Evolutionary conservation across 2,797 vertebrate genomes (phyloP).

Genomic region (Amblyopsis hoosieri): DNA sequence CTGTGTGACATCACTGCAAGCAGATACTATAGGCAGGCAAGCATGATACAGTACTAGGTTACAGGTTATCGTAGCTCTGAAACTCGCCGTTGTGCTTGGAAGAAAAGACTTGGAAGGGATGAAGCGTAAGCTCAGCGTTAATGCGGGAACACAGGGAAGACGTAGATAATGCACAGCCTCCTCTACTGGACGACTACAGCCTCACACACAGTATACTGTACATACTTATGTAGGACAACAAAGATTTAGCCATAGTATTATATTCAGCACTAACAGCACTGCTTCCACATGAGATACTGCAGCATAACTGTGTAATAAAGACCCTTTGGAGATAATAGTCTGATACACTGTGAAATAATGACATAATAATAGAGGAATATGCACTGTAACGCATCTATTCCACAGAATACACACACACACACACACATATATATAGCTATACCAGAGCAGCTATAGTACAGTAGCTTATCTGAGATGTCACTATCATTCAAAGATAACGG

Average conservation of each 20-base stretch:
- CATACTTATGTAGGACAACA: conserved; percentile 28
- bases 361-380: no score
- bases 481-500: conserved; percentile 48
- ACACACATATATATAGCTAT: no score
- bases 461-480: conserved; percentile 51
- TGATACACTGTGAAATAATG: no score
- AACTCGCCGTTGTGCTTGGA: conserved; percentile 13
- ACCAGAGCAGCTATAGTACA: conserved; percentile 24
- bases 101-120: conserved; percentile 22
- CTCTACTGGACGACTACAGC: conserved; percentile 37
- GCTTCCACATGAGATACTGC: no score
- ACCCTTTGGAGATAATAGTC: no score
- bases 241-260: neutral
- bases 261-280: neutral
- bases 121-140: conserved; percentile 35
- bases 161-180: conserved; percentile 36
- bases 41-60: conserved; percentile 27
- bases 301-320: no score
- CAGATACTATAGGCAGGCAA: conserved; percentile 64
- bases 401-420: no score
- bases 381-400: no score
- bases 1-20: conserved; percentile 84
- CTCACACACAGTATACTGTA: conserved; percentile 1
- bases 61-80: neutral
- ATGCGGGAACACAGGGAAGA: conserved; percentile 23